Evolutionary conservation across 2,888 invertebrate genomes (phyloP).

Genomic region (Tanytarsus gracilentus): DNA sequence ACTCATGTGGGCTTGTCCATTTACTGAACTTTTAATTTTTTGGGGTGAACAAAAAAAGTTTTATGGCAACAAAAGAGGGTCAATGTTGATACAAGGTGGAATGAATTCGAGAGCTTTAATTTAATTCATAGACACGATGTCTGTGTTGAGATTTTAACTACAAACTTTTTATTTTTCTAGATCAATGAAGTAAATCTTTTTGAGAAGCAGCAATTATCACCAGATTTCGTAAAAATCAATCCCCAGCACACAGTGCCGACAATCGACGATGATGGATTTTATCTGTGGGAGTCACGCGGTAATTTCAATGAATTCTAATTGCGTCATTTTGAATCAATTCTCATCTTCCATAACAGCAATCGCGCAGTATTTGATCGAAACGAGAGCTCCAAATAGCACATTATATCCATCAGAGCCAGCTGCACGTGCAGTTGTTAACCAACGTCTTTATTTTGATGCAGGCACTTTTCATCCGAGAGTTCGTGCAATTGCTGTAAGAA

Average conservation of each 20-base stretch:
- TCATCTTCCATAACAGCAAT: slow-evolving; percentile 51
- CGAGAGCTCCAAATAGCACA: slow-evolving; percentile 45
- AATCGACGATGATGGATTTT: slow-evolving; percentile 53
- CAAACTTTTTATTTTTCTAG: background rate
- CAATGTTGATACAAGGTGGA: no score
- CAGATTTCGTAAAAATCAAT: slow-evolving; percentile 52
- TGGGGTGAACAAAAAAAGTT: no score
- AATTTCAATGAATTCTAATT: background rate
- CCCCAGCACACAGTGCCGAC: slow-evolving; percentile 61
- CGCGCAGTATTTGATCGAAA: slow-evolving; percentile 52
- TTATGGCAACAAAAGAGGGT: no score
- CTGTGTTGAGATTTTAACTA: no score
- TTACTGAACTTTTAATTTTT: no score
- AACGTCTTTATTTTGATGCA: slow-evolving; percentile 54
- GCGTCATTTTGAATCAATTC: no score
- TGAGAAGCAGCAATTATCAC: slow-evolving; percentile 50
- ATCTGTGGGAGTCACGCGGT: slow-evolving; percentile 55
- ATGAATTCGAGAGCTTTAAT: no score
- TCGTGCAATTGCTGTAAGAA: slow-evolving; percentile 51
- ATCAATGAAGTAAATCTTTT: slow-evolving; percentile 38
- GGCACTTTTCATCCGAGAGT: slow-evolving; percentile 54
- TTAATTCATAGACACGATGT: no score
- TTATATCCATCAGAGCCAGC: slow-evolving; percentile 53
- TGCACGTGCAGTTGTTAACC: slow-evolving; percentile 51
- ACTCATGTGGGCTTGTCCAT: no score